Percentiles rank a stretch among this genome's conserved stretches.
Conservation (phyloP, 2,113 vertebrate genomes). For the Chrysochloris asiatica region DNA sequence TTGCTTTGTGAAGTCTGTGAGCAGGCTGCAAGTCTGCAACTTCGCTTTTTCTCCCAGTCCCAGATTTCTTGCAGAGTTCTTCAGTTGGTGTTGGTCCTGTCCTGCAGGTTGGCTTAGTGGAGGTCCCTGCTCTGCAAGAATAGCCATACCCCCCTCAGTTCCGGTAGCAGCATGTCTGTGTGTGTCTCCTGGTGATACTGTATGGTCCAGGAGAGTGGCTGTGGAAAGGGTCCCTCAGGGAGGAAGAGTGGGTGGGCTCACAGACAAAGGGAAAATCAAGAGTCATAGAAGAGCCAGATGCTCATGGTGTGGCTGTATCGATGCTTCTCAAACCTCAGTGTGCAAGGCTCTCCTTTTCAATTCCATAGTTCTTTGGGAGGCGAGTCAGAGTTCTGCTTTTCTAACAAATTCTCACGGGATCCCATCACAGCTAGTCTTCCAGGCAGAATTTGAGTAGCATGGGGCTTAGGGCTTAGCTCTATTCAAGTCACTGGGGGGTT, state of each 20-base stretch:
- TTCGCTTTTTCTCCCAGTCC: too few species aligned
- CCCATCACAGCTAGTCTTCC: too few species aligned
- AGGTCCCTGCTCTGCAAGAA: not conserved
- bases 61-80: not conserved
- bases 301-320: not conserved
- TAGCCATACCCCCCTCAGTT: not conserved
- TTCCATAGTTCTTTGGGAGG: not conserved
- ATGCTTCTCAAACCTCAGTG: not conserved
- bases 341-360: not conserved
- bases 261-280: not conserved
- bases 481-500: not conserved
- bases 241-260: not conserved
- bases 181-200: not conserved
- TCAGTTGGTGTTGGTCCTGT: not conserved
- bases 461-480: not conserved
- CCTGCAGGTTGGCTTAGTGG: not conserved
- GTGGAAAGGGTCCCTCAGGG: not conserved
- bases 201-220: not conserved
- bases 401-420: not conserved
- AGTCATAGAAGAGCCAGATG: not conserved
- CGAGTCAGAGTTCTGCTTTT: not conserved
- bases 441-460: not conserved
- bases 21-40: not conserved
- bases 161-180: not conserved
- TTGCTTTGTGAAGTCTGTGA: conserved; percentile 38